Conservation (phyloP, 2,113 vertebrate genomes). For the Corythornis cristatus region DNA sequence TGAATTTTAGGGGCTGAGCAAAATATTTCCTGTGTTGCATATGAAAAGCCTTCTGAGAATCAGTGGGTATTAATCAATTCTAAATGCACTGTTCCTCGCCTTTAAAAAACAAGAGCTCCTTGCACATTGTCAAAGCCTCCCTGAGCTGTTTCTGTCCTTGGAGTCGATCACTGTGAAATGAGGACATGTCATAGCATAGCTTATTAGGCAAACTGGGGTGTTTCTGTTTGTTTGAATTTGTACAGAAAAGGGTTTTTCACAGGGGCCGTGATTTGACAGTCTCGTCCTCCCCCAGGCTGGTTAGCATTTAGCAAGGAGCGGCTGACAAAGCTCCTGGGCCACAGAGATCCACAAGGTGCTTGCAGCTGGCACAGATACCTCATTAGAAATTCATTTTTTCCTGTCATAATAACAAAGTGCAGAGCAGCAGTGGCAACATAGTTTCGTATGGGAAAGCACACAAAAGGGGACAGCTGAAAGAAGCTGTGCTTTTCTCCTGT, state of each 20-base stretch:
- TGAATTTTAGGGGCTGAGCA: slow-evolving; percentile 34
- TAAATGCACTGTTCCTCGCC: slow-evolving; percentile 31
- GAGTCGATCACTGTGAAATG: slow-evolving; percentile 40
- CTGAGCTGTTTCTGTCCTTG: neutral
- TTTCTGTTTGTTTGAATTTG: slow-evolving; percentile 37
- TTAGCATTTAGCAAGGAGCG: slow-evolving; percentile 44
- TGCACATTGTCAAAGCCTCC: slow-evolving; percentile 14
- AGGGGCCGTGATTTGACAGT: slow-evolving; percentile 6
- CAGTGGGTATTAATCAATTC: slow-evolving; percentile 58
- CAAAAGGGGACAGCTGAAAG: slow-evolving; percentile 82
- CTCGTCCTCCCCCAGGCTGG: slow-evolving; percentile 20
- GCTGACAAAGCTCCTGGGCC: slow-evolving; percentile 65
- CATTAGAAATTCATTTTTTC: slow-evolving; percentile 87
- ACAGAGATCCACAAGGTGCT: slow-evolving; percentile 71
- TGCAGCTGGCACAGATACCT: slow-evolving; percentile 81
- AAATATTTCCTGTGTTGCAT: slow-evolving; percentile 25
- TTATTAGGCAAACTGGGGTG: slow-evolving; percentile 29
- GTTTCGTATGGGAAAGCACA: slow-evolving; percentile 82
- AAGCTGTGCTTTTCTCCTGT: slow-evolving; percentile 81
- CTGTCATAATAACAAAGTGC: slow-evolving; percentile 84
- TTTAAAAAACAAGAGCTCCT: slow-evolving; percentile 39
- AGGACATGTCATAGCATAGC: slow-evolving; percentile 44
- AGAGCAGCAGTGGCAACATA: slow-evolving; percentile 66
- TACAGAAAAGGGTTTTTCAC: slow-evolving; percentile 55
- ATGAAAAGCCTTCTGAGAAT: slow-evolving; percentile 52